Base-by-base conservation (phyloP, 2,888 invertebrate species). In the Antheraea assamensis region DNA sequence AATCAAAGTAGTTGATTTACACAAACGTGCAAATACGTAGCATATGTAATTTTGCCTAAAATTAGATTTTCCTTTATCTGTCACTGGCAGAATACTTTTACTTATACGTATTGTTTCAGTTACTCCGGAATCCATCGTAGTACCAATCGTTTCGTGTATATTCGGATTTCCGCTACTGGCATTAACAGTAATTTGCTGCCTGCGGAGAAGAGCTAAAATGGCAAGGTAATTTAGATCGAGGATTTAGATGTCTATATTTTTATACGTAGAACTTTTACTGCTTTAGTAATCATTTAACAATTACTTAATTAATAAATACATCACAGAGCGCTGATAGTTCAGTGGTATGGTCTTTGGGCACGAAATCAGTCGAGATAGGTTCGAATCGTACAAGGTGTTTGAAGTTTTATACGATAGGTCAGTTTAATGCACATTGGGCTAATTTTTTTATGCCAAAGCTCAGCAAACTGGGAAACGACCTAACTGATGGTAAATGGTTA, bases 71-170 rank as follows among this genome's bases (percentile, higher is more conserved):
- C 0, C 3, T 64, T 30, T 64, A 5, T 3, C 2, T 64, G 17
- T 30, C 15, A 30, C 30, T 30, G 19, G 17, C 61, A n/a, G 49
- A 70, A 55, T 35, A 35, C 15, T 64, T 64, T 30, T 42, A 71
- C 31, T 21, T 58, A 61, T 30, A 47, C 49, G 47, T 72, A 77
- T 90, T 91, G 88, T 92, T 92, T 42, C 96, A 98, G 98, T 98
- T 79, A 96, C 98, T 71, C 97, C 98, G 72, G 98, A 98, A 91
- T 97, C 97, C 73, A 97, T 98, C 80, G 98, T 98, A 73, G 96
- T 98, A 79, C 98, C 98, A 68, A 98, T 98, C 81, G 97, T 98
- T 72, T 98, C 98, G 74, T 98, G 98, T 90, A 98, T 98, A 87
- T 96, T 98, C 85, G 98, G 98, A 75, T 98, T 98, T 86, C 98